A percentile compares a stretch with the other conserved stretches of the same genome.
Evolutionary conservation across 2,797 vertebrate genomes (phyloP).

Genomic region (Liasis olivaceus): DNA sequence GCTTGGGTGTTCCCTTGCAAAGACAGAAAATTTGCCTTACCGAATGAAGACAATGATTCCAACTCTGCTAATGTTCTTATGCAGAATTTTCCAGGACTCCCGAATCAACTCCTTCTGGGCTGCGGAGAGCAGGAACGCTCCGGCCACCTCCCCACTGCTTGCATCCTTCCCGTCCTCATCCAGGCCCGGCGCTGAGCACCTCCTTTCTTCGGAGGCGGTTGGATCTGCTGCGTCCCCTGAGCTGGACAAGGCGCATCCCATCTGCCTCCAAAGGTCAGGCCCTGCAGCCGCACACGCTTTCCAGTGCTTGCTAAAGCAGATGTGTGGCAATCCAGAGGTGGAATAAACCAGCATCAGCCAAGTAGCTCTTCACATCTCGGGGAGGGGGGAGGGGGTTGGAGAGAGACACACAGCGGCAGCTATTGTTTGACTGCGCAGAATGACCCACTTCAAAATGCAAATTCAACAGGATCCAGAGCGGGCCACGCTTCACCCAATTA

Average conservation of each 20-base stretch:
- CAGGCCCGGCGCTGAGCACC: accelerated
- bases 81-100: slow-evolving; percentile 17
- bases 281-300: accelerated
- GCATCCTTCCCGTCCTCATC: accelerated
- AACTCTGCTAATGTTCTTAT: slow-evolving; percentile 8
- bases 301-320: background rate
- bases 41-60: slow-evolving; percentile 36
- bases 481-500: background rate
- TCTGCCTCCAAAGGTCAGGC: background rate
- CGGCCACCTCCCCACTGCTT: accelerated
- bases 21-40: background rate
- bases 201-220: background rate
- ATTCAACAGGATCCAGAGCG: background rate
- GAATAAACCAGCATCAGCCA: background rate
- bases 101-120: slow-evolving; percentile 20
- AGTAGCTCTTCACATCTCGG: background rate
- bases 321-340: accelerated
- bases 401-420: background rate
- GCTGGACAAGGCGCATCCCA: slow-evolving; percentile 36
- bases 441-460: background rate
- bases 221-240: background rate
- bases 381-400: too few relatives aligned
- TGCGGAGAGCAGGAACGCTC: background rate
- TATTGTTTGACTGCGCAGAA: too few relatives aligned
- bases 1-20: too few relatives aligned